Evolutionary conservation across 1,140 invertebrate genomes (phyloP), one percentile per base, ranked within the genome.

Genomic region (Bradysia coprophila): DNA sequence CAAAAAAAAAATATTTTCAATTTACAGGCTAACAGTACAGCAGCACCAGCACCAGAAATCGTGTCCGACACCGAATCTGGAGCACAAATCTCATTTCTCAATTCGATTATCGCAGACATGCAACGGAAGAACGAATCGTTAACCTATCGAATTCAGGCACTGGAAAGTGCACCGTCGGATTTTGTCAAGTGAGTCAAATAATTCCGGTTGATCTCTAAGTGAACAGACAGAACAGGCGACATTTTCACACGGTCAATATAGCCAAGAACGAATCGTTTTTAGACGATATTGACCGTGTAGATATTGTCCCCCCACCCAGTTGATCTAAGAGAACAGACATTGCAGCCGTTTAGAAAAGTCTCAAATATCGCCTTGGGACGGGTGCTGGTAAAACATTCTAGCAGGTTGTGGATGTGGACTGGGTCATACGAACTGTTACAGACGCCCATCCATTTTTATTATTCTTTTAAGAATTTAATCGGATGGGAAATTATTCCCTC

Each of bases 91-190:
- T 78, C 82, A 45, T 96, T 97, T 61, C 66, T 96, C 4, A 95
- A 96, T 66, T 89, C 89, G 8, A 89, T 96, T 43, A 96, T 97
- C 54, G 87, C 91, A 1, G 91, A 95, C 55, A 84, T 94, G 76
- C 88, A 95, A 56, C 72, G 73, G 41, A 94, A 95, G 59, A 90
- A 91, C 56, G 82, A 91, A 56, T 76, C 81, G 50, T 65, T 93
- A 0, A 70, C 78, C 49, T 73, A 75, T 21, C 69, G 82, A 49
- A 70, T 94, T 20, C 73, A 90, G 51, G 74, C 81, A 10, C 67
- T 93, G 11, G 84, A 91, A 56, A 72, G 73, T 44, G 74, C 77
- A 5, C 68, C 73, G 3, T 50, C 45, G 18, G 55, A 57, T 19
- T 57, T 48, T 20, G 52, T 50, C 9, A 52, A 57, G 53, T 62